A percentile compares a stretch with the other conserved stretches of the same genome.
These are phyloP conservation scores for Chaitophorus viminalis DNA, from an alignment of 2,888 invertebrate genomes.

Conservation along the genomic window DNA sequence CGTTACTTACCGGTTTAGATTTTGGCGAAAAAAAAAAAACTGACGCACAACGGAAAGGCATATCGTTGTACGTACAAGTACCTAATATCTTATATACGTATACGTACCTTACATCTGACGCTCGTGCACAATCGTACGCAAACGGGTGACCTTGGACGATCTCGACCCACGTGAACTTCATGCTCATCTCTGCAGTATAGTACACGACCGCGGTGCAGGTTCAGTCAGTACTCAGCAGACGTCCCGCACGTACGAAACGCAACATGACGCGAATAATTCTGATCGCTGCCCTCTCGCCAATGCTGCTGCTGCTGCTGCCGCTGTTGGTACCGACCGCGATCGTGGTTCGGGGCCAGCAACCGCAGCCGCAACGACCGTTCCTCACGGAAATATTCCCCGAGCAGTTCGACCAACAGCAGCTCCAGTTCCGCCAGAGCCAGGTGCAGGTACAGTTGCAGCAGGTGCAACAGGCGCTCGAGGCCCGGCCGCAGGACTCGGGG, in stretches of 20 bases:
- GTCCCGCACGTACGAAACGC: constrained; percentile 34
- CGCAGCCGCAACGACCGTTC: constrained; percentile 64
- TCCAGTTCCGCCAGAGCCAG: constrained; percentile 66
- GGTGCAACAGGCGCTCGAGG: constrained; percentile 63
- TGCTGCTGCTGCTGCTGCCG: not conserved
- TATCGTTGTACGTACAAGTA: too few species aligned
- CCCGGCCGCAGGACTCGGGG: constrained; percentile 63
- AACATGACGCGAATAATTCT: constrained; percentile 52
- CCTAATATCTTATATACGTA: too few species aligned
- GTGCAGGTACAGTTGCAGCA: constrained; percentile 67
- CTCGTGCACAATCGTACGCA: not conserved
- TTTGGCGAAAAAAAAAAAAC: constrained; percentile 16
- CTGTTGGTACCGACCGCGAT: not conserved
- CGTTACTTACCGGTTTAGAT: constrained; percentile 19
- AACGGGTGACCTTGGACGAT: constrained; percentile 37
- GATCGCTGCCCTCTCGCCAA: not conserved
- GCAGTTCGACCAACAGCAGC: constrained; percentile 66
- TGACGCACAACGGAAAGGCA: not conserved
- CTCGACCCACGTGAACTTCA: constrained; percentile 50
- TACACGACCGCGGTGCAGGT: not conserved
- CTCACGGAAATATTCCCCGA: constrained; percentile 65
- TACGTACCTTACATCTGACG: not conserved
- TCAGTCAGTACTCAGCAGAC: constrained; percentile 27
- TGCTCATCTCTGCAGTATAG: not conserved
- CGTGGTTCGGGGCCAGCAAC: not conserved